Percentiles rank a stretch among this genome's conserved stretches.
These are phyloP conservation scores for Yasuhikotakia modesta DNA, from an alignment of 2,797 vertebrate genomes.

Conservation along the genomic window DNA sequence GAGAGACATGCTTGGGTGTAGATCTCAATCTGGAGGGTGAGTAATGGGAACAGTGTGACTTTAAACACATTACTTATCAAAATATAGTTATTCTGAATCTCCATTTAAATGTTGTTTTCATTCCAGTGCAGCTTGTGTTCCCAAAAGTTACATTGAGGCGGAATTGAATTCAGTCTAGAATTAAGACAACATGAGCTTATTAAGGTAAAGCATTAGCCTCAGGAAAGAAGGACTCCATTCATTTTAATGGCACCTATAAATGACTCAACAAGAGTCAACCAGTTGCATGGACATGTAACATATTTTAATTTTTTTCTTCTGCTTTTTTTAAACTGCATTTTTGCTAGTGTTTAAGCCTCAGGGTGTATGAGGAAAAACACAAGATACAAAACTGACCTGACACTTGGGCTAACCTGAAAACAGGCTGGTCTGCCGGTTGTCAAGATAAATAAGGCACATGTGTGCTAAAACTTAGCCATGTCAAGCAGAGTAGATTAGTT, in stretches of 20 bases:
- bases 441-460: slow-evolving; percentile 75
- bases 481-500: slow-evolving; percentile 72
- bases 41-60: slow-evolving; percentile 43
- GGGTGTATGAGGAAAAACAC: neutral
- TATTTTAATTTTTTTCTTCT: slow-evolving; percentile 56
- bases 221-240: slow-evolving; percentile 72
- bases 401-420: slow-evolving; percentile 61
- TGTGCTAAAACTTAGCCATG: slow-evolving; percentile 65
- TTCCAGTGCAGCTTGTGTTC: neutral
- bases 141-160: slow-evolving; percentile 3
- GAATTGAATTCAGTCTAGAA: slow-evolving; percentile 50
- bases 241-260: slow-evolving; percentile 74
- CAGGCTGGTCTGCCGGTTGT: slow-evolving; percentile 67
- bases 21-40: slow-evolving; percentile 66
- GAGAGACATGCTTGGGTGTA: slow-evolving; percentile 54
- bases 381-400: slow-evolving; percentile 70
- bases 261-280: slow-evolving; percentile 74
- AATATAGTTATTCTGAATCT: neutral
- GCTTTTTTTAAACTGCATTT: slow-evolving; percentile 10
- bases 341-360: slow-evolving; percentile 19
- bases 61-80: slow-evolving; percentile 5
- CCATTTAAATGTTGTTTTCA: neutral
- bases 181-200: slow-evolving; percentile 69
- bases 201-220: slow-evolving; percentile 71
- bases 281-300: slow-evolving; percentile 71